These are phyloP conservation scores for Notoglanidium macrostoma DNA, from an alignment of 2,797 vertebrate genomes.

Conservation along the genomic window DNA sequence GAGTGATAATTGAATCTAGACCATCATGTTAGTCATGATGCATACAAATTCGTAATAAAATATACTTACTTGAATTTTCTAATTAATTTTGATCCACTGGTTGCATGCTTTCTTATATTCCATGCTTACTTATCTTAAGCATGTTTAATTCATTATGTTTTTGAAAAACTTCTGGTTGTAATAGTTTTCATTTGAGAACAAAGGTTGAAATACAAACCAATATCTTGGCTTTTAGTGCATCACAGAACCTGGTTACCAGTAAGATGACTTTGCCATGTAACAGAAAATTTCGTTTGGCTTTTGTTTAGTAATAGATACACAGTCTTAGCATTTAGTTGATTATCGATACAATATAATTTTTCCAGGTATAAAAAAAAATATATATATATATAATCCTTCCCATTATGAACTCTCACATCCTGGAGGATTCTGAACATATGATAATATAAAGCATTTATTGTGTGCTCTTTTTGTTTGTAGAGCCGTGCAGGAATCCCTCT, in stretches of 20 bases:
- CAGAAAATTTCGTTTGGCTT: not conserved
- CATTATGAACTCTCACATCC: not conserved
- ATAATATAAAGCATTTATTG: not conserved
- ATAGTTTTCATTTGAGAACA: not conserved
- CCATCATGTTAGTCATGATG: not conserved
- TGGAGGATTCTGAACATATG: not conserved
- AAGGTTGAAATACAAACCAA: not conserved
- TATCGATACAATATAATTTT: not conserved
- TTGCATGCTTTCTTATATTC: not conserved
- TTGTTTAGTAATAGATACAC: not conserved
- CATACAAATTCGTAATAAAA: not conserved
- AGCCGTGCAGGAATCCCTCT: slow-evolving; percentile 62
- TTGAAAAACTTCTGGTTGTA: not conserved
- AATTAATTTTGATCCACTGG: not conserved
- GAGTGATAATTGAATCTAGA: not conserved
- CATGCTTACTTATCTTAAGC: not conserved
- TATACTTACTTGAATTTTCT: not conserved
- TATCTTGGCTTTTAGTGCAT: not conserved
- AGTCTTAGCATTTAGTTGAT: not conserved
- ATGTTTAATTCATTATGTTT: not conserved
- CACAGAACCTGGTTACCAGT: not conserved
- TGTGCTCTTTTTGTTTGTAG: slow-evolving; percentile 38
- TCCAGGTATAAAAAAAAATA: too few relatives aligned
- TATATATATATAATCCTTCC: too few relatives aligned
- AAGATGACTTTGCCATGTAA: not conserved